Conservation (phyloP, 2,113 vertebrate species). For the Indicator indicator region DNA sequence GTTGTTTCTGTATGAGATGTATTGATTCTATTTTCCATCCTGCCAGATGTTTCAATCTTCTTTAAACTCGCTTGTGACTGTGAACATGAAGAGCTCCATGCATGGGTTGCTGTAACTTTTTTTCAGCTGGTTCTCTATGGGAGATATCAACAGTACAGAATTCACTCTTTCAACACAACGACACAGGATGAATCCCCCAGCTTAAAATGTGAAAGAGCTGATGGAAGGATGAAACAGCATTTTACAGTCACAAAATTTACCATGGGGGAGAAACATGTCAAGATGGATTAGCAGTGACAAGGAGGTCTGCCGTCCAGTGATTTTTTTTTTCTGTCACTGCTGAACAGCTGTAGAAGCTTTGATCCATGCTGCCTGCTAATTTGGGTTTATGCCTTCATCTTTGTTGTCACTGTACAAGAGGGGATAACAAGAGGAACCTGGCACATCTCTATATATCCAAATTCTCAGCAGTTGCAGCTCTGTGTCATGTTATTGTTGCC, state of each 20-base stretch:
- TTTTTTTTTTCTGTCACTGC: neutral
- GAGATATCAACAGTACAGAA: neutral
- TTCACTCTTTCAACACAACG: neutral
- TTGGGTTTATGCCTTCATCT: neutral
- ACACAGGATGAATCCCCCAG: neutral
- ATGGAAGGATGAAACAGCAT: neutral
- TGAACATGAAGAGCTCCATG: neutral
- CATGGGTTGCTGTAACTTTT: neutral
- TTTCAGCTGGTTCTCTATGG: neutral
- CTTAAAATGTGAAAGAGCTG: neutral
- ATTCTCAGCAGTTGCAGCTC: neutral
- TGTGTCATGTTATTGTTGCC: neutral
- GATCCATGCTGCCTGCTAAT: neutral
- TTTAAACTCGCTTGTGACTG: neutral
- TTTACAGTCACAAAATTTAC: neutral
- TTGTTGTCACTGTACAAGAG: neutral
- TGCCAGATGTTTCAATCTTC: neutral
- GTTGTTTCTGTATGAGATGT: neutral
- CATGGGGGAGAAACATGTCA: rapidly evolving
- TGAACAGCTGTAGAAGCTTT: neutral
- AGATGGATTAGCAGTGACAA: neutral
- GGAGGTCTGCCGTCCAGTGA: neutral
- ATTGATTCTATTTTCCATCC: neutral
- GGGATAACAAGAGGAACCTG: neutral
- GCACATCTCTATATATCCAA: neutral